phyloP scores from a whole-genome alignment of 2,113 vertebrate species.

The Hypanus sabinus region DNA sequence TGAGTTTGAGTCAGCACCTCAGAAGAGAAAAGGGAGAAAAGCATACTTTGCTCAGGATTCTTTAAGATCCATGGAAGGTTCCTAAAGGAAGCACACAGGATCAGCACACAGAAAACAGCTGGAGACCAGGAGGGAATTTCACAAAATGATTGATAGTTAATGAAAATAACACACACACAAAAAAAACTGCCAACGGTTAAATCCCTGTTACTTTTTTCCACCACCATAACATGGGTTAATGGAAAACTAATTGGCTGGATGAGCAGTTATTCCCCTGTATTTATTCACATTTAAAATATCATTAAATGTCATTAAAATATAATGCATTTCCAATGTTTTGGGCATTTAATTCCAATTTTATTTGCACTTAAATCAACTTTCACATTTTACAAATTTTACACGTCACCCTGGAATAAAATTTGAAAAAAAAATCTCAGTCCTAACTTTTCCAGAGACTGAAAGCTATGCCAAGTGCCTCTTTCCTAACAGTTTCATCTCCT shows the following conservation, averaged over 20 bases:
- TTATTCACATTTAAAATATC: conserved; percentile 28
- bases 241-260: background rate
- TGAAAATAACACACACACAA: background rate
- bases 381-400: background rate
- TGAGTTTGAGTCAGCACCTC: background rate
- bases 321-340: background rate
- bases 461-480: too few species aligned
- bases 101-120: background rate
- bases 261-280: background rate
- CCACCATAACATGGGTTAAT: background rate
- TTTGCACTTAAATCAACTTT: background rate
- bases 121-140: background rate
- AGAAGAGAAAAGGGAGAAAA: background rate
- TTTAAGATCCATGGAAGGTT: background rate
- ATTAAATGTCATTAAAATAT: conserved; percentile 20
- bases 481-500: too few species aligned
- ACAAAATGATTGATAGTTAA: background rate
- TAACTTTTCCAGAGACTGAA: too few species aligned
- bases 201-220: background rate
- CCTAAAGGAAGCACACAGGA: background rate
- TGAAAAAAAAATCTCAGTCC: background rate
- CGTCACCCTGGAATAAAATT: background rate
- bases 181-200: background rate
- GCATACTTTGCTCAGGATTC: background rate
- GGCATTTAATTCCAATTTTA: background rate